These are phyloP conservation scores for Sebastes cheni DNA, from an alignment of 2,797 vertebrate genomes.

Conservation along the genomic window DNA sequence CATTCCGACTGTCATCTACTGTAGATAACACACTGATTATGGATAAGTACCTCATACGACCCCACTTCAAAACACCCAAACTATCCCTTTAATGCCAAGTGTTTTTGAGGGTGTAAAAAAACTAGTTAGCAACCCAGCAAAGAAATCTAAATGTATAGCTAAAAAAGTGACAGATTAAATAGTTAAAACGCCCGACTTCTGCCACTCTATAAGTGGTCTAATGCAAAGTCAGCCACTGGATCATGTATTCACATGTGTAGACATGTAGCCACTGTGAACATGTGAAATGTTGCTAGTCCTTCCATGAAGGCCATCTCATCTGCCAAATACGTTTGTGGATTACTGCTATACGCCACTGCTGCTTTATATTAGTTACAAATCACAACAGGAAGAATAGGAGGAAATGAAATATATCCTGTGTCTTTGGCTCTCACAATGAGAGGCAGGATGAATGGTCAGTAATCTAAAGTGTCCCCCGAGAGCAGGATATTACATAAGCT, in stretches of 20 bases:
- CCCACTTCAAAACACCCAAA: too few relatives aligned
- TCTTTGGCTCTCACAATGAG: constrained; percentile 3
- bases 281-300: background rate
- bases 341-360: background rate
- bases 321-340: background rate
- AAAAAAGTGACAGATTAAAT: background rate
- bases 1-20: too few relatives aligned
- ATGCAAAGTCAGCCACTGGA: background rate
- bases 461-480: constrained; percentile 35
- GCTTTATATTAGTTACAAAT: constrained; percentile 17
- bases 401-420: constrained; percentile 35
- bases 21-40: too few relatives aligned
- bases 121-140: background rate
- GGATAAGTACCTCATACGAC: too few relatives aligned
- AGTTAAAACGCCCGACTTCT: background rate
- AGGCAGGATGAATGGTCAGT: constrained; percentile 28
- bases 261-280: background rate
- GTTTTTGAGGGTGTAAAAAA: background rate
- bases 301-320: background rate
- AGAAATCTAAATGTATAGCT: background rate
- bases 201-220: background rate
- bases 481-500: constrained; percentile 35
- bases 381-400: constrained; percentile 9
- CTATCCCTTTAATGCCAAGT: background rate
- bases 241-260: background rate